Conservation (phyloP, 2,797 vertebrate species). For the Rallus crepitans region DNA sequence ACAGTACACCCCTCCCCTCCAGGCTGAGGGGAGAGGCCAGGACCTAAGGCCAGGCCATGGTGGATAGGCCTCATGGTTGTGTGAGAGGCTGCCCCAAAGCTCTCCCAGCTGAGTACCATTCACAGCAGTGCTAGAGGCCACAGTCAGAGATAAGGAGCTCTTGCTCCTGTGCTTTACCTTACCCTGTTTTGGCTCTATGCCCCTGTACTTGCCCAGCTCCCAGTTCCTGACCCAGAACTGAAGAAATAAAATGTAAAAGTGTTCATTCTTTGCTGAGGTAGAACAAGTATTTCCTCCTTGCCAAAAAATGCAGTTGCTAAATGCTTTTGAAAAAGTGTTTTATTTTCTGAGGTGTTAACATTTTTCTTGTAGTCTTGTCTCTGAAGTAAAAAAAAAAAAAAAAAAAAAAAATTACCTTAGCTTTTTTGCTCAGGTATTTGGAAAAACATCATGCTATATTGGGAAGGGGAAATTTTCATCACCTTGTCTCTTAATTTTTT, state of each 20-base stretch:
- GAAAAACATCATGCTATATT: not conserved
- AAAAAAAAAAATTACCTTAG: not conserved
- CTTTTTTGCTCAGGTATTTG: not conserved
- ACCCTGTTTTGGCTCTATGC: not conserved
- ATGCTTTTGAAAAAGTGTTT: not conserved
- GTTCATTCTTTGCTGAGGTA: not conserved
- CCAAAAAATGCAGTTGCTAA: not conserved
- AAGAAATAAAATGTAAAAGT: not conserved
- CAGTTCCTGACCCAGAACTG: fast-evolving
- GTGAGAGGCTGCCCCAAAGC: not conserved
- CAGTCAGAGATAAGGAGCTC: fast-evolving
- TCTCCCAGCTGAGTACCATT: fast-evolving
- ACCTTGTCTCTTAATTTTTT: not conserved
- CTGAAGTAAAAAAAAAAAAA: not conserved
- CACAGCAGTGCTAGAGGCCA: not conserved
- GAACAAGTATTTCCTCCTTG: not conserved
- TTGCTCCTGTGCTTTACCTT: not conserved
- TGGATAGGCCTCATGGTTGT: fast-evolving
- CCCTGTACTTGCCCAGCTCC: not conserved
- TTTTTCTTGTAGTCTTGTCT: not conserved
- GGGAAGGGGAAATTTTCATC: fast-evolving
- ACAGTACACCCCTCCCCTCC: not conserved
- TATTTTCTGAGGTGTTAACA: not conserved
- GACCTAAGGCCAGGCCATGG: fast-evolving
- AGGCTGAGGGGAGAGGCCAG: fast-evolving